Conservation (phyloP, 2,888 invertebrate species). For the Polylopha cassiicola region DNA sequence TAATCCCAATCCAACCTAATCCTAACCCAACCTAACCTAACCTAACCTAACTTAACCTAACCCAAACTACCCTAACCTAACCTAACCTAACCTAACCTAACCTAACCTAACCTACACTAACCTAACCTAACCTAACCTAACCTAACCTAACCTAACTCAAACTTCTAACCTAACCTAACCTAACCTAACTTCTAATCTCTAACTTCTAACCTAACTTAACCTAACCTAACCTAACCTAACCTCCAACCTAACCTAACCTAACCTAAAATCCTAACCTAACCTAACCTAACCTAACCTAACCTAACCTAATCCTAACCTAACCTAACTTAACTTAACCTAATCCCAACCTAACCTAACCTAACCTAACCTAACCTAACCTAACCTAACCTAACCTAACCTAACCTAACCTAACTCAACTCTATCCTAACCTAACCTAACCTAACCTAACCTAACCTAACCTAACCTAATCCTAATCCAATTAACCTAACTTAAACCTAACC, state of each 20-base stretch:
- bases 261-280: constrained; percentile 16
- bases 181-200: constrained; percentile 16
- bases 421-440: constrained; percentile 9
- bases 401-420: constrained; percentile 12
- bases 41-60: constrained; percentile 21
- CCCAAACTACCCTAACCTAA: constrained; percentile 8
- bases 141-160: no score
- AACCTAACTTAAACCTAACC: constrained; percentile 14
- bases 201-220: constrained; percentile 12
- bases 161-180: constrained; percentile 18
- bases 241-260: constrained; percentile 10
- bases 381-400: constrained; percentile 19
- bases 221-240: constrained; percentile 13
- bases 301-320: no score
- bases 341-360: constrained; percentile 13
- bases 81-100: constrained; percentile 11
- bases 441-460: constrained; percentile 22
- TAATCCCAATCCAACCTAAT: no score
- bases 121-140: no score
- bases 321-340: constrained; percentile 13
- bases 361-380: constrained; percentile 23
- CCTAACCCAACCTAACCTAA: constrained; percentile 23
- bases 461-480: constrained; percentile 7
- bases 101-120: no score
- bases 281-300: constrained; percentile 14